These are phyloP conservation scores for Sebastes alutus DNA, from an alignment of 2,797 vertebrate genomes.

Conservation along the genomic window DNA sequence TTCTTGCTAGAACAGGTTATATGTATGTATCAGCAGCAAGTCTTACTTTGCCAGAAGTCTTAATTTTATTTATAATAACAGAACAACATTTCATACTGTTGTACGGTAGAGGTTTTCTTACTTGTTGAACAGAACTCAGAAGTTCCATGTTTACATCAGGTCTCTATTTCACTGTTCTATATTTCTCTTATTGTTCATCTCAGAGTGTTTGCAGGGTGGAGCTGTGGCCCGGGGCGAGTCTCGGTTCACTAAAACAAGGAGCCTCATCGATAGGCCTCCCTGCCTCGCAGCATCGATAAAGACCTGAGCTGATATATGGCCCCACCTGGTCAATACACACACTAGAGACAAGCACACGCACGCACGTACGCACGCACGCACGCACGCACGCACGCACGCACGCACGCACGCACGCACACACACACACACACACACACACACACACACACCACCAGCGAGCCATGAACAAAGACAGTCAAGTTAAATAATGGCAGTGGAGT, in stretches of 20 bases:
- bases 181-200: slow-evolving; percentile 21
- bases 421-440: neutral
- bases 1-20: neutral
- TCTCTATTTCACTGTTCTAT: neutral
- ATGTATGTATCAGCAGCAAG: neutral
- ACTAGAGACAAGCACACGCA: neutral
- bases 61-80: no score
- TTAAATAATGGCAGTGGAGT: slow-evolving; percentile 44
- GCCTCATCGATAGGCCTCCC: slow-evolving; percentile 66
- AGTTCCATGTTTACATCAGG: neutral
- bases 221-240: slow-evolving; percentile 59
- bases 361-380: neutral
- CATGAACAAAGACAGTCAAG: slow-evolving; percentile 33
- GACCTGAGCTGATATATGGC: slow-evolving; percentile 60
- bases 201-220: slow-evolving; percentile 28
- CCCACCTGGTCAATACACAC: slow-evolving; percentile 41
- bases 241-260: slow-evolving; percentile 71
- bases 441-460: slow-evolving; percentile 9
- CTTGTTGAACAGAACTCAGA: neutral
- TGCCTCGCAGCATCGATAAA: slow-evolving; percentile 53
- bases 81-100: neutral
- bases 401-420: neutral
- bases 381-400: no score
- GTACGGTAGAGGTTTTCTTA: neutral
- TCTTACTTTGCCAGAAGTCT: no score